Percentiles rank a stretch among this genome's conserved stretches.
Conservation (phyloP, 2,888 invertebrate species). For the Epirrhoe tristata region DNA sequence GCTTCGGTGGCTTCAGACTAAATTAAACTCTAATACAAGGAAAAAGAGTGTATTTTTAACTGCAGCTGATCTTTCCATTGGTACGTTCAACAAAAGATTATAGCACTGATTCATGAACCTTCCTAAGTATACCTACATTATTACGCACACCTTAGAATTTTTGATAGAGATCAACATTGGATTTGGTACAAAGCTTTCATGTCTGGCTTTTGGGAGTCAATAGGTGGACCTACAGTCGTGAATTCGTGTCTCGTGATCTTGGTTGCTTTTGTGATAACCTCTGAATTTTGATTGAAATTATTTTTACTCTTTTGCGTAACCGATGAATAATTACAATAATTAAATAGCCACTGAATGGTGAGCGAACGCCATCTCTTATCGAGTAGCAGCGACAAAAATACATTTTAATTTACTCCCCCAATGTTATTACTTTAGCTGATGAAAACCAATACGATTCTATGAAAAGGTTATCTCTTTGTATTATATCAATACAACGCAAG, state of each 20-base stretch:
- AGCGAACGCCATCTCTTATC: constrained; percentile 58
- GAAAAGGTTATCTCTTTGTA: constrained; percentile 62
- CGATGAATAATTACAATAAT: background rate
- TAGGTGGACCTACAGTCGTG: too few species aligned
- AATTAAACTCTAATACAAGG: constrained; percentile 31
- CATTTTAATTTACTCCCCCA: constrained; percentile 44
- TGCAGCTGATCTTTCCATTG: constrained; percentile 24
- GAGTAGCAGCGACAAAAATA: constrained; percentile 49
- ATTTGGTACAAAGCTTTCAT: too few species aligned
- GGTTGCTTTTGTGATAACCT: too few species aligned
- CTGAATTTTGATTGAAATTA: too few species aligned
- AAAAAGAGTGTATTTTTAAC: constrained; percentile 39
- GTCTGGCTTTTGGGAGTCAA: too few species aligned
- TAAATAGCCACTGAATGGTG: background rate
- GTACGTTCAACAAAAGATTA: constrained; percentile 64
- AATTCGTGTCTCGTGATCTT: too few species aligned
- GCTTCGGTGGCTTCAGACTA: constrained; percentile 38
- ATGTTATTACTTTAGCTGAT: constrained; percentile 57
- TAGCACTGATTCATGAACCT: constrained; percentile 59
- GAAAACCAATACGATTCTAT: constrained; percentile 53
- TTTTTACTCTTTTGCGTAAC: background rate
- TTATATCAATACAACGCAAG: constrained; percentile 70
- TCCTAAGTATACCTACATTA: too few species aligned
- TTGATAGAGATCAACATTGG: too few species aligned
- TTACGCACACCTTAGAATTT: too few species aligned